These are phyloP conservation scores for Tetragnatha versicolor DNA, from an alignment of 1,140 invertebrate species.

Conservation along the genomic window DNA sequence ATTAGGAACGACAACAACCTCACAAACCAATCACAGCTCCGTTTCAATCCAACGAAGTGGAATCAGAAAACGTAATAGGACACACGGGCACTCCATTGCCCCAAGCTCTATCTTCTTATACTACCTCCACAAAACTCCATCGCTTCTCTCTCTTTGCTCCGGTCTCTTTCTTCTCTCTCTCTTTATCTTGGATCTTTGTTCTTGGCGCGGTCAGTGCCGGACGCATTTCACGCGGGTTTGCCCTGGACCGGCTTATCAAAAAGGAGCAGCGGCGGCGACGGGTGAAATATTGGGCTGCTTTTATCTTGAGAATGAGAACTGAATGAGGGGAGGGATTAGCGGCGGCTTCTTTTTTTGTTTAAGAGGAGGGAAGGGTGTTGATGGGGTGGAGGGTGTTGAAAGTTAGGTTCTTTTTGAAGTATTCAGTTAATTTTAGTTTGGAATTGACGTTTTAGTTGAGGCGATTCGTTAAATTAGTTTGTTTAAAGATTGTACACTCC, in stretches of 20 bases:
- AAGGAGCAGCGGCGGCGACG: background rate
- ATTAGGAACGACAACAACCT: too few species aligned
- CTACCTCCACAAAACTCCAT: background rate
- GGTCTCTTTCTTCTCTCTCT: background rate
- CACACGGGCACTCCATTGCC: too few species aligned
- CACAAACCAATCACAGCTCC: too few species aligned
- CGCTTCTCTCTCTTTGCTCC: background rate
- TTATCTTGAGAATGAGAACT: too few species aligned
- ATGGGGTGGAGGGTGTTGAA: background rate
- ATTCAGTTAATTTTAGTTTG: background rate
- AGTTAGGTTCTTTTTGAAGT: slow-evolving; percentile 3
- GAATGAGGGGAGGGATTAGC: too few species aligned
- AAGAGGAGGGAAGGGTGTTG: too few species aligned
- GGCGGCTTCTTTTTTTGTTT: background rate
- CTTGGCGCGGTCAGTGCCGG: background rate
- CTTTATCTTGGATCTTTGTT: slow-evolving; percentile 22
- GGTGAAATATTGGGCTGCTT: slow-evolving; percentile 1
- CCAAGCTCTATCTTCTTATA: background rate
- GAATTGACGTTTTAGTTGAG: background rate
- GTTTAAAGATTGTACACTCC: too few species aligned
- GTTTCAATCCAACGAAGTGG: too few species aligned
- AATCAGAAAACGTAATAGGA: too few species aligned
- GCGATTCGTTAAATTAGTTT: too few species aligned
- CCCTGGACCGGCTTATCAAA: slow-evolving; percentile 14
- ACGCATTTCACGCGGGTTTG: slow-evolving; percentile 13